Base-by-base conservation (phyloP, 2,113 vertebrate species). In the Nesogale talazaci region DNA sequence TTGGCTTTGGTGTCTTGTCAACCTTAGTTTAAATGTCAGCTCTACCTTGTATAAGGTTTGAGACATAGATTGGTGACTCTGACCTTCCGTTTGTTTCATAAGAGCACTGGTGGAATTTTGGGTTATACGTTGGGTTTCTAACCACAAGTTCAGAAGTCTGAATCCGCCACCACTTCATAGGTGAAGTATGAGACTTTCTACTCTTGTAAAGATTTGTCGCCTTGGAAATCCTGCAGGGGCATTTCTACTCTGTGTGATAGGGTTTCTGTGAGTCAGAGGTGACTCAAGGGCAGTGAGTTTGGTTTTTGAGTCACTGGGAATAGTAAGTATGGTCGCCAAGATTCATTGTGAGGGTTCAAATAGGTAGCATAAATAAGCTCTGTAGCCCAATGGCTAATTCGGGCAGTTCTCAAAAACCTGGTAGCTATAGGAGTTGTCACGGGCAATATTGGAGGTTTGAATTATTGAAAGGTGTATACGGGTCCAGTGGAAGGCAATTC, bases 1-100 rank as follows among this genome's bases (percentile, higher is more conserved):
- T 34, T 1, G 2, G 8, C 15, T 65, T 72, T 34, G 61, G 57
- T 34, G 27, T 23, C 31, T 59, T 90, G 36, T 2, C 40, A 16
- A 34, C 20, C 34, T 88, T 23, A 83, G 11, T 61, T 82, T 76
- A 86, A 82, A 70, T 72, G 70, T 20, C 42, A 70, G 3, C n/a
- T 87, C 25, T 79, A 36, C 69, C 14, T 38, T 40, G 57, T 82
- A 46, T 14, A 82, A 90, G 22, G 23, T 19, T 1, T 69, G 56
- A 83, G 15, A 8, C 46, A 63, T 46, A 72, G 79, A 83, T 91
- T 80, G 91, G 23, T 92, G 74, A 52, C 65, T 85, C 87, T 70
- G 52, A 40, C 22, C 25, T 72, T 88, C 40, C 83, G 42, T 92
- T 63, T 92, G 83, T n/a, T 83, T 80, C 57, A 52, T 78, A 42